Conservation (phyloP, 2,888 invertebrate species). For the Petrophora chlorosata region DNA sequence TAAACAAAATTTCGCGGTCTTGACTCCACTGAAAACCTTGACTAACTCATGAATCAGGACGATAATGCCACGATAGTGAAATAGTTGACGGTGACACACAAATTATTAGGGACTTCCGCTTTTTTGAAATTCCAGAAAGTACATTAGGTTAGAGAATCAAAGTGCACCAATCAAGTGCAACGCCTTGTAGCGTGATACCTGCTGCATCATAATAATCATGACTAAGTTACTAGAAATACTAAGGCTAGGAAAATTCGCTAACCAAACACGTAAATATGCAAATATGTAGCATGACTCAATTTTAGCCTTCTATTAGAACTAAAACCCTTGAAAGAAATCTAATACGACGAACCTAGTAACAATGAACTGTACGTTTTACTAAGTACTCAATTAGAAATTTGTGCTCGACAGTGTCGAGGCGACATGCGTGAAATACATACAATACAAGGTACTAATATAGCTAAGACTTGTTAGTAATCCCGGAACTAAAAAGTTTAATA, state of each 20-base stretch:
- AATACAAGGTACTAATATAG: no score
- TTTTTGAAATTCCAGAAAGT: conserved; percentile 34
- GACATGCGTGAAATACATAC: no score
- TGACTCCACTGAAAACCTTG: conserved; percentile 42
- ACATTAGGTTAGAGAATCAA: conserved; percentile 11
- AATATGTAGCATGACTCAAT: conserved; percentile 20
- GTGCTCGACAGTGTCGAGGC: no score
- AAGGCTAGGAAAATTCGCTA: conserved; percentile 4
- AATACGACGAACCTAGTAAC: no score
- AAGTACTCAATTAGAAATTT: no score
- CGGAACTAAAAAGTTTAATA: no score
- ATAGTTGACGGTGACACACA: conserved; percentile 40
- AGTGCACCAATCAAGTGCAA: conserved; percentile 36
- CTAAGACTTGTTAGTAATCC: no score
- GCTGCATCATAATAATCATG: conserved; percentile 29
- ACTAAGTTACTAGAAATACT: conserved; percentile 47
- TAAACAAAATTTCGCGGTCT: conserved; percentile 39
- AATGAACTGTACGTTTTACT: no score
- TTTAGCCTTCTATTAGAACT: not conserved
- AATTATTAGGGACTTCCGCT: conserved; percentile 55
- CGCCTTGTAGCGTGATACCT: conserved; percentile 22
- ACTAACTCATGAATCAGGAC: conserved; percentile 53
- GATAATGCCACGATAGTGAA: conserved; percentile 38
- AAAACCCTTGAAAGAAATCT: no score
- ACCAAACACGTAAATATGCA: conserved; percentile 45